Evolutionary conservation across 1,140 invertebrate species (phyloP).

Genomic region (Octopus sinensis): DNA sequence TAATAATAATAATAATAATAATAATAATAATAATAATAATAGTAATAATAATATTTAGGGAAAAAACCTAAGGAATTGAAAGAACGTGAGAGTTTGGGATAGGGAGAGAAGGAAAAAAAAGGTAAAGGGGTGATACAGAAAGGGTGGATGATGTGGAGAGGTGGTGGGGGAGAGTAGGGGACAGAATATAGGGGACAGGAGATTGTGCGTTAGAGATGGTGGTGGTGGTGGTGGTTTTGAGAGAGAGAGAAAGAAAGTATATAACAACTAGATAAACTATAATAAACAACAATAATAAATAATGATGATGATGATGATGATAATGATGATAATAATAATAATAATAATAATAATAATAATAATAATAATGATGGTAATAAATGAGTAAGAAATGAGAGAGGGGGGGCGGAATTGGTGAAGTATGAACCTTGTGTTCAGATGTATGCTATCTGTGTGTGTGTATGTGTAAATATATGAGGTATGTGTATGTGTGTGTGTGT

Average conservation of each 20-base stretch:
- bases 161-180: background rate
- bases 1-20: background rate
- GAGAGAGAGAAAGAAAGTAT: background rate
- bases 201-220: background rate
- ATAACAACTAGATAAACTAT: background rate
- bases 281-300: background rate
- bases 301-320: background rate
- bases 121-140: background rate
- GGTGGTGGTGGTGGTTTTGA: background rate
- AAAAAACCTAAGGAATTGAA: background rate
- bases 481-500: background rate
- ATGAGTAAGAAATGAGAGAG: background rate
- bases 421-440: background rate
- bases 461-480: background rate
- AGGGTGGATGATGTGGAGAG: background rate
- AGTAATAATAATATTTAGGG: background rate
- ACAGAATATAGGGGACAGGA: background rate
- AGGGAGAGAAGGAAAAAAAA: conserved; percentile 1
- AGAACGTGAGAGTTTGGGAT: background rate
- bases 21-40: background rate
- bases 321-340: background rate
- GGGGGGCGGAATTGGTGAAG: background rate
- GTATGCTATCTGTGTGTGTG: background rate
- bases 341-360: background rate
- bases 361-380: background rate